Evolutionary conservation across 2,113 vertebrate genomes (phyloP).

Genomic region (Nothobranchius kuhntae): DNA sequence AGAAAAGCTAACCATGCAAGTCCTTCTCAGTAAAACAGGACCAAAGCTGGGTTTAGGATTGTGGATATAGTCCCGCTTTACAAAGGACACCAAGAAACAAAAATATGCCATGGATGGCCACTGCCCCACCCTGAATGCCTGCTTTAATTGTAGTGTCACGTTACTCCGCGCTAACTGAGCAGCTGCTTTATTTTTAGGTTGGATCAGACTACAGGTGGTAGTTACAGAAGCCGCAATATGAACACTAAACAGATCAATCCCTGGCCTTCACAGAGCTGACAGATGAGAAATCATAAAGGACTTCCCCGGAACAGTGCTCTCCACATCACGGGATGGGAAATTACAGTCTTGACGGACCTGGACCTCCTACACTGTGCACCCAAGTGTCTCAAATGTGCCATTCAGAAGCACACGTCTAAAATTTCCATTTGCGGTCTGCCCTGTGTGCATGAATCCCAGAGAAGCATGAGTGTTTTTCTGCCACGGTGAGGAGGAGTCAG

Average conservation of each 20-base stretch:
- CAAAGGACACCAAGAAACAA: constrained; percentile 38
- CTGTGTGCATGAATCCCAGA: constrained; percentile 28
- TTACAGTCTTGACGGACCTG: constrained; percentile 50
- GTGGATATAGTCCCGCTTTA: constrained; percentile 19
- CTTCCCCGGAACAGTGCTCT: constrained; percentile 56
- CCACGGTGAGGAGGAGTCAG: constrained; percentile 26
- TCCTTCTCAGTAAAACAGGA: constrained; percentile 33
- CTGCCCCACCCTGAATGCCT: constrained; percentile 39
- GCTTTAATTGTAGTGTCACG: constrained; percentile 21
- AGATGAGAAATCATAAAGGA: constrained; percentile 48
- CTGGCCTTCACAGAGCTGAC: constrained; percentile 43
- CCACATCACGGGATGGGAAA: constrained; percentile 50
- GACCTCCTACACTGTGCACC: constrained; percentile 15
- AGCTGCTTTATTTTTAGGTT: not conserved
- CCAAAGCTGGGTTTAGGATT: constrained; percentile 21
- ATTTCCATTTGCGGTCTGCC: constrained; percentile 39
- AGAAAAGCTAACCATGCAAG: constrained; percentile 43
- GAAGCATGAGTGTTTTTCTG: constrained; percentile 26
- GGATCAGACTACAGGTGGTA: constrained; percentile 32
- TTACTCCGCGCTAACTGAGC: constrained; percentile 9
- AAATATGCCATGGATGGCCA: constrained; percentile 21
- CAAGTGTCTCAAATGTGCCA: constrained; percentile 2
- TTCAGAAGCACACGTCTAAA: constrained; percentile 14
- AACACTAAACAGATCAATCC: constrained; percentile 60
- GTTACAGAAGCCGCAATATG: constrained; percentile 26